Evolutionary conservation across 2,797 vertebrate species (phyloP).

Genomic region (Semotilus atromaculatus): DNA sequence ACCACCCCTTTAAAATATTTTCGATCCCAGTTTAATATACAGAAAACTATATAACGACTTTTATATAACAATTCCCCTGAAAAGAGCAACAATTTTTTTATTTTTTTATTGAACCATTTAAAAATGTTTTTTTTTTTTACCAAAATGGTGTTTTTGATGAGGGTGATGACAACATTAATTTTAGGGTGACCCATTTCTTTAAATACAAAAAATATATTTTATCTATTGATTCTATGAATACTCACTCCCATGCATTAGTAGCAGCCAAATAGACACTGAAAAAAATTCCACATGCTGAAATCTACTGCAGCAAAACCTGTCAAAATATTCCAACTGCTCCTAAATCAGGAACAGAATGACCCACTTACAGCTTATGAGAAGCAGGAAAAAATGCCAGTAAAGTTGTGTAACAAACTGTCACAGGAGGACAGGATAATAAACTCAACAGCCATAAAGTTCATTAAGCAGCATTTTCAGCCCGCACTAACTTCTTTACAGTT

Average conservation of each 20-base stretch:
- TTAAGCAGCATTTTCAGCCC: conserved; percentile 28
- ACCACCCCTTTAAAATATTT: no score
- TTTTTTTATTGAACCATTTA: no score
- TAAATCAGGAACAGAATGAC: conserved; percentile 31
- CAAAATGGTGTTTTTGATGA: neutral
- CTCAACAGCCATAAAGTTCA: conserved; percentile 33
- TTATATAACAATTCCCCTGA: no score
- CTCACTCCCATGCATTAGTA: neutral
- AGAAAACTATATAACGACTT: no score
- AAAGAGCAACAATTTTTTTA: no score
- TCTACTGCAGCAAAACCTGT: conserved; percentile 28
- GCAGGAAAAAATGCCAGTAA: neutral
- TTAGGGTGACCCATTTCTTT: neutral
- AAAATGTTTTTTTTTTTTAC: no score
- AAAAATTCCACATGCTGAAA: neutral
- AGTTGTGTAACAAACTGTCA: conserved; percentile 33
- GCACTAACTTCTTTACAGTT: neutral
- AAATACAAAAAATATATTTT: neutral
- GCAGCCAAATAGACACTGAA: neutral
- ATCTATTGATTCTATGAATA: neutral
- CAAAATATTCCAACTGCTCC: conserved; percentile 32
- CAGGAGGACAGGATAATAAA: conserved; percentile 31
- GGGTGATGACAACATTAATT: neutral
- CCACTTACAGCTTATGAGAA: conserved; percentile 42
- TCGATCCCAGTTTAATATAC: no score